These are phyloP conservation scores for Ictalurus punctatus DNA, from an alignment of 2,113 vertebrate genomes.

Conservation along the genomic window DNA sequence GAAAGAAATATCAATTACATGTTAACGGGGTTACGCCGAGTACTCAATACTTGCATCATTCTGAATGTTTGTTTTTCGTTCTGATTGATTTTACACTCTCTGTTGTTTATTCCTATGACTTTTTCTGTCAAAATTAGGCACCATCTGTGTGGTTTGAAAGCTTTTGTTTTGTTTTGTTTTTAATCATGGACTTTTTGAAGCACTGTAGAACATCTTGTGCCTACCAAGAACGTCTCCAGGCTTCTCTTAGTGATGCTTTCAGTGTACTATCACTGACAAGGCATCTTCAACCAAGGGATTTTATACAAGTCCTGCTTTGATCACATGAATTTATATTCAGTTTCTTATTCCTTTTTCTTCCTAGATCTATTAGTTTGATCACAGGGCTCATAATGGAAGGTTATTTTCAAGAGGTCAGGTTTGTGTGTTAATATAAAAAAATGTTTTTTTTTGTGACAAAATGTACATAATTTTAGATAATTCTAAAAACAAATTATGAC, in stretches of 20 bases:
- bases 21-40: slow-evolving; percentile 66
- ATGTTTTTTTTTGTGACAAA: slow-evolving; percentile 66
- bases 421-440: slow-evolving; percentile 59
- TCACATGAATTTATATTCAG: slow-evolving; percentile 45
- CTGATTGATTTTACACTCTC: slow-evolving; percentile 47
- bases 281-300: slow-evolving; percentile 38
- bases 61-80: slow-evolving; percentile 53
- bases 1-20: slow-evolving; percentile 61
- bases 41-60: slow-evolving; percentile 69
- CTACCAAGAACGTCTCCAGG: slow-evolving; percentile 57
- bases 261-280: slow-evolving; percentile 48
- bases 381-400: slow-evolving; percentile 53
- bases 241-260: slow-evolving; percentile 55
- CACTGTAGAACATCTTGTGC: slow-evolving; percentile 53
- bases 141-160: slow-evolving; percentile 29
- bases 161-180: slow-evolving; percentile 36
- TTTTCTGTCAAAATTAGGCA: slow-evolving; percentile 52
- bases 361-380: slow-evolving; percentile 45
- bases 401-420: slow-evolving; percentile 49
- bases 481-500: slow-evolving; percentile 53
- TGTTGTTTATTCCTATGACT: slow-evolving; percentile 52
- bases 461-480: slow-evolving; percentile 72
- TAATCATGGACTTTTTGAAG: slow-evolving; percentile 46
- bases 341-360: slow-evolving; percentile 33
- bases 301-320: slow-evolving; percentile 43